These are phyloP conservation scores for Crax fasciolata DNA, from an alignment of 2,797 vertebrate genomes.

Conservation along the genomic window DNA sequence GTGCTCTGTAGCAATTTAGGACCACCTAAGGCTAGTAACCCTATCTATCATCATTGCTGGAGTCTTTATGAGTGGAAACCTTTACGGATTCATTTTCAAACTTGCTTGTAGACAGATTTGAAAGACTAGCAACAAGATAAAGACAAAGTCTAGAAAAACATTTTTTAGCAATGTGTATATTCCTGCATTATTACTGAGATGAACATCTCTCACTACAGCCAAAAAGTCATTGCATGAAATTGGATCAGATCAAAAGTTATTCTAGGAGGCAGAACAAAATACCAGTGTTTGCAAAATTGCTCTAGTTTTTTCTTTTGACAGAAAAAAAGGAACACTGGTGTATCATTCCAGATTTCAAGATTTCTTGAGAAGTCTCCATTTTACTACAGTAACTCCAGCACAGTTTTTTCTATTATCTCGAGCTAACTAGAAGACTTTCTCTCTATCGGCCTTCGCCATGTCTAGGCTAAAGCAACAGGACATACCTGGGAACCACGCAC, in stretches of 20 bases:
- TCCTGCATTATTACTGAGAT: background rate
- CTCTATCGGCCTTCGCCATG: background rate
- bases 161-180: background rate
- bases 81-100: background rate
- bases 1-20: background rate
- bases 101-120: background rate
- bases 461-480: background rate
- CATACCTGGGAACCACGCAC: background rate
- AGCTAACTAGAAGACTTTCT: background rate
- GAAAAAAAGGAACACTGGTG: background rate
- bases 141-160: background rate
- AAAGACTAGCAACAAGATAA: background rate
- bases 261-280: background rate
- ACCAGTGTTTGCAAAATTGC: background rate
- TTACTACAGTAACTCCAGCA: background rate
- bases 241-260: background rate
- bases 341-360: background rate
- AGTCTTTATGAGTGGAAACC: background rate
- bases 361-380: background rate
- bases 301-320: fast-evolving
- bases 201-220: background rate
- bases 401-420: background rate
- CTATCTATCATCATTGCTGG: background rate
- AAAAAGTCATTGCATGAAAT: background rate
- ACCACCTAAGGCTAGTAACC: background rate